Evolutionary conservation across 2,888 invertebrate species (phyloP), one percentile per base, ranked within the genome.

Genomic region (Drosophila dives): DNA sequence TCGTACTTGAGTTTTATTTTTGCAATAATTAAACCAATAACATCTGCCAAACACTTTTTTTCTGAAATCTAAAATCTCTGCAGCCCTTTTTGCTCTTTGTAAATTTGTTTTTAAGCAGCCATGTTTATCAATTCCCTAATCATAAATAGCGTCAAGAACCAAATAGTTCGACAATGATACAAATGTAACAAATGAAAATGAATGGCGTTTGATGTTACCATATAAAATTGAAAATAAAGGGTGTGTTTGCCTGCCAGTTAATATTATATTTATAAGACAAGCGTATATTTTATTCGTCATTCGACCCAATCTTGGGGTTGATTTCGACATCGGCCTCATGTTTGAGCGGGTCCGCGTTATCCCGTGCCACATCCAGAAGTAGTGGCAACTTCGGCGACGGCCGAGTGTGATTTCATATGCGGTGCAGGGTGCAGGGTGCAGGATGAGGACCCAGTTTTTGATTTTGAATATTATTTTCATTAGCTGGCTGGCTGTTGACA

Each of bases 381-480:
- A 34, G 33, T 45, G 50, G 36, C 49, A 38, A 51, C 60, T 64
- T 17, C 53, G 70, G 32, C 50, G 72, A 59, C 55, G 66, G 71
- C 36, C 42, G 64, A 75, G 61, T 71, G 54, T 40, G 40, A 61
- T 69, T 62, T 38, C 55, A 17, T 11, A 49, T 11, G 17, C 45
- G 23, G 32, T 11, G 17, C 45, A 32, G 32, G 33, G 3, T 38
- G 3, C 1, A 17, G 56, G 45, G 29, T 20, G 59, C 61, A 32
- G 50, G 62, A 65, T 54, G 49, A 68, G 72, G 65, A 77, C 58
- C 71, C 20, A n/a, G 71, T 71, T 79, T 72, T 73, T 65, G 69
- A 75, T 86, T 86, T 77, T 73, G 74, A 84, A 86, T 86, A 75
- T 72, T 72, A 72, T 72, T 85, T 85, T 87, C 72, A 84, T 86